Base-by-base conservation (phyloP, 2,797 vertebrate species). In the Crax fasciolata region DNA sequence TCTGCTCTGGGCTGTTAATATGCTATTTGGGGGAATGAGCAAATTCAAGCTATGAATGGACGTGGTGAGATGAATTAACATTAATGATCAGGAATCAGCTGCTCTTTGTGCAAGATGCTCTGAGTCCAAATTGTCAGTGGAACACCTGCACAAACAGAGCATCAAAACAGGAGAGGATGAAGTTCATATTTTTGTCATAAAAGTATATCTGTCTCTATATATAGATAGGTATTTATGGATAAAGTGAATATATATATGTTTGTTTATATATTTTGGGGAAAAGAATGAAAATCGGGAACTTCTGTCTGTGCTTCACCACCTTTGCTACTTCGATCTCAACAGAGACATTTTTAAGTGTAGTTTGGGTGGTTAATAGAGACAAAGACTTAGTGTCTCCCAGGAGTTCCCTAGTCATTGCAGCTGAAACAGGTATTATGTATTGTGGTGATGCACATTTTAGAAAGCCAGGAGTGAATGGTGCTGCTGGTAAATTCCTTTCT, bases 21-120 rank as follows among this genome's bases (percentile, higher is more conserved):
- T 0, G 2, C 54, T 75, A 74, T 73, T 74, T 77, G 39, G 80
- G 84, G 80, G 76, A 87, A 61, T 46, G 61, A 72, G 52, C 46
- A 49, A 82, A 82, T 84, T 79, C 46, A 66, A 30, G 66, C 48
- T 78, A 13, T 94, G 77, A 93, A 92, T 96, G 76, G 74, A 78
- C 16, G 6, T 24, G 51, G 72, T 83, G 78, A 78, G 41, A 76
- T 91, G 71, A 93, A 85, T 87, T 93, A 57, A 67, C 28, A 51
- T 73, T 89, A 82, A 89, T 46, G 70, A 88, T 24, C 4, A 85
- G 51, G 72, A 93, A 77, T 77, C 70, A 39, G 28, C 63, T 90
- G 59, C 58, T 72, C 41, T 91, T 91, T 71, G 46, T 67, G 41
- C 19, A 38, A 71, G 23, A 39, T 48, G 11, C 71, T 76, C 16